phyloP scores from a whole-genome alignment of 2,888 invertebrate genomes.

The Hirtodrosophila histrioides region DNA sequence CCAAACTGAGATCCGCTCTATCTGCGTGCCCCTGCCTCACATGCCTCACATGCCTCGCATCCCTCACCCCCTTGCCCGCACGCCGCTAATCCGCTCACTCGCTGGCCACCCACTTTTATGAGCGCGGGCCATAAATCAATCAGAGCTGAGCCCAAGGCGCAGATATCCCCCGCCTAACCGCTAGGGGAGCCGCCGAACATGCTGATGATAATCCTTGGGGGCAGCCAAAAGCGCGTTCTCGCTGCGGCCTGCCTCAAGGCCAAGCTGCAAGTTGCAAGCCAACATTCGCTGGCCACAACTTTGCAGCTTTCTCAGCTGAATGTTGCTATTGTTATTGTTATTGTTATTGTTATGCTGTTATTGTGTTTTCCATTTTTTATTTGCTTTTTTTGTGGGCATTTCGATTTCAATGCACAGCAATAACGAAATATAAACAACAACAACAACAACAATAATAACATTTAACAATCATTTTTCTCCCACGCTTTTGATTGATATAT shows the following conservation, averaged over 20 bases:
- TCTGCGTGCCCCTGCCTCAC: conserved; percentile 3
- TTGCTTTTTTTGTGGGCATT: conserved; percentile 13
- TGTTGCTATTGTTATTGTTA: conserved; percentile 14
- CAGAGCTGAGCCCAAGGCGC: conserved; percentile 54
- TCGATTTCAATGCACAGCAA: conserved; percentile 41
- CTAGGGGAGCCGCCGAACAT: conserved; percentile 36
- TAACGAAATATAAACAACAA: conserved; percentile 53
- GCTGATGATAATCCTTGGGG: conserved; percentile 43
- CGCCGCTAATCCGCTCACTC: conserved; percentile 38
- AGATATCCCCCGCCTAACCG: conserved; percentile 28
- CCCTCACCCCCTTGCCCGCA: neutral
- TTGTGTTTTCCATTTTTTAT: neutral
- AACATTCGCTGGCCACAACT: conserved; percentile 3
- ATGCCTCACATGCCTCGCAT: too few relatives aligned
- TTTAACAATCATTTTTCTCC: conserved; percentile 52
- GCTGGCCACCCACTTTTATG: conserved; percentile 48
- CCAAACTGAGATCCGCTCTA: conserved; percentile 33
- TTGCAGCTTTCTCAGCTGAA: conserved; percentile 19
- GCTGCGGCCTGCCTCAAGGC: conserved; percentile 37
- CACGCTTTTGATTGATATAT: conserved; percentile 69
- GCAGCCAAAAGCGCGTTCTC: neutral
- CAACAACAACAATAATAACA: conserved; percentile 28
- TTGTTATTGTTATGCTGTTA: neutral
- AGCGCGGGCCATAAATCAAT: conserved; percentile 75
- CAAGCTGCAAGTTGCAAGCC: conserved; percentile 22